These are phyloP conservation scores for Leptinotarsa undecemlineata DNA, from an alignment of 1,140 invertebrate genomes.

Conservation along the genomic window DNA sequence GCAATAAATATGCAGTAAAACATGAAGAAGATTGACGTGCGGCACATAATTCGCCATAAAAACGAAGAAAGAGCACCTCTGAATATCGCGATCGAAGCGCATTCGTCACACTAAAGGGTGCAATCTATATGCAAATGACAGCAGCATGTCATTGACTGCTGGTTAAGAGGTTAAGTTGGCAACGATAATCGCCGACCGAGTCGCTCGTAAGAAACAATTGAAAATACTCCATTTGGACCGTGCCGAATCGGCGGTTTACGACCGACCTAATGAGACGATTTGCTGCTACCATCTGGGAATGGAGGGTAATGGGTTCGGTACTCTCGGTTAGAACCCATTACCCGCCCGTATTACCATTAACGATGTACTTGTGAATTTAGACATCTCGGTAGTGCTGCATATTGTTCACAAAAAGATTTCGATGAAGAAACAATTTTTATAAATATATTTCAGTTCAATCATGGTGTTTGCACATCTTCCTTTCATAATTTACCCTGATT, in stretches of 20 bases:
- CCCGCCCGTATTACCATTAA: background rate
- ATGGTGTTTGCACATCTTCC: too few species aligned
- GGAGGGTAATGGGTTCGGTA: constrained; percentile 18
- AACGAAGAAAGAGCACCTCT: constrained; percentile 28
- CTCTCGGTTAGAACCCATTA: background rate
- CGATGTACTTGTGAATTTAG: background rate
- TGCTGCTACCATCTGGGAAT: constrained; percentile 25
- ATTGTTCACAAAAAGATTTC: too few species aligned
- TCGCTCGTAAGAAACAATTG: constrained; percentile 26
- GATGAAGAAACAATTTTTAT: too few species aligned
- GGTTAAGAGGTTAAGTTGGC: constrained; percentile 43
- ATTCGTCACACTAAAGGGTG: constrained; percentile 43
- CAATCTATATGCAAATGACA: constrained; percentile 50
- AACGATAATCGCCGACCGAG: constrained; percentile 36
- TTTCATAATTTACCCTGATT: too few species aligned
- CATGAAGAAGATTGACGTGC: constrained; percentile 29
- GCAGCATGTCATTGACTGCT: constrained; percentile 42
- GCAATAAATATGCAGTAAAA: constrained; percentile 38
- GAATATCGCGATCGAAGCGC: constrained; percentile 35
- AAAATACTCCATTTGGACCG: constrained; percentile 23
- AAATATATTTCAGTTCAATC: too few species aligned
- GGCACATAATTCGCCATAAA: constrained; percentile 30
- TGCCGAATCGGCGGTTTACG: constrained; percentile 26
- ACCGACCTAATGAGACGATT: constrained; percentile 22
- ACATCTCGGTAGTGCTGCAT: background rate